These are phyloP conservation scores for Sebastes schlegelii DNA, from an alignment of 2,113 vertebrate genomes.

Conservation along the genomic window DNA sequence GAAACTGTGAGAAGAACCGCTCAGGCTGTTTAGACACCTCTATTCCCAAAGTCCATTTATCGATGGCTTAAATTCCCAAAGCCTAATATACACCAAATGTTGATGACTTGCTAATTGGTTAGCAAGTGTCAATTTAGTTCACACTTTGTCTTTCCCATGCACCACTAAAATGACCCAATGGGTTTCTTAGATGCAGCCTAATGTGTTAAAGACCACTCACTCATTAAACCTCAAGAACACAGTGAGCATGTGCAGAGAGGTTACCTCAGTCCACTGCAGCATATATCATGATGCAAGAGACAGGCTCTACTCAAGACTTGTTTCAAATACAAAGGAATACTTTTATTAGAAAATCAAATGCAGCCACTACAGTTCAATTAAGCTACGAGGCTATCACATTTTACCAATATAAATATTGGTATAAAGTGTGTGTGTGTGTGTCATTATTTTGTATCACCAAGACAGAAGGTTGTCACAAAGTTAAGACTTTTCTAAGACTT, in stretches of 20 bases:
- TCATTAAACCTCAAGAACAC: constrained; percentile 22
- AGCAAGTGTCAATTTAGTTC: neutral
- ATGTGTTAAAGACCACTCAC: constrained; percentile 9
- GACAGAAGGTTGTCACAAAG: neutral
- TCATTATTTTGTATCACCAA: neutral
- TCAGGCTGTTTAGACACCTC: constrained; percentile 9
- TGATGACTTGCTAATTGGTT: constrained; percentile 19
- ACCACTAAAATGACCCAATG: neutral
- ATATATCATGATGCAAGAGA: neutral
- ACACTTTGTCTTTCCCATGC: neutral
- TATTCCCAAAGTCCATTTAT: constrained; percentile 13
- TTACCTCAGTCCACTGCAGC: constrained; percentile 22
- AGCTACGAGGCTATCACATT: neutral
- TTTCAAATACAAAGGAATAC: constrained; percentile 19
- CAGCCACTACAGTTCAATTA: neutral
- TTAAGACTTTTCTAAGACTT: neutral
- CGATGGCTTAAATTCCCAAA: constrained; percentile 15
- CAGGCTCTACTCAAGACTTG: neutral
- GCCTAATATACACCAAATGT: neutral
- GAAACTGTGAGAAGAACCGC: constrained; percentile 3
- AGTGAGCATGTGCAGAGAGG: constrained; percentile 24
- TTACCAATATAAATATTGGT: neutral
- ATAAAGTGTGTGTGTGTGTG: neutral
- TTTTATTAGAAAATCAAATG: neutral
- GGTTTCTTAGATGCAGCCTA: constrained; percentile 1